A percentile compares a stretch with the other conserved stretches of the same genome.
These are phyloP conservation scores for Pipistrellus pipistrellus DNA, from an alignment of 2,797 vertebrate species.

Conservation along the genomic window DNA sequence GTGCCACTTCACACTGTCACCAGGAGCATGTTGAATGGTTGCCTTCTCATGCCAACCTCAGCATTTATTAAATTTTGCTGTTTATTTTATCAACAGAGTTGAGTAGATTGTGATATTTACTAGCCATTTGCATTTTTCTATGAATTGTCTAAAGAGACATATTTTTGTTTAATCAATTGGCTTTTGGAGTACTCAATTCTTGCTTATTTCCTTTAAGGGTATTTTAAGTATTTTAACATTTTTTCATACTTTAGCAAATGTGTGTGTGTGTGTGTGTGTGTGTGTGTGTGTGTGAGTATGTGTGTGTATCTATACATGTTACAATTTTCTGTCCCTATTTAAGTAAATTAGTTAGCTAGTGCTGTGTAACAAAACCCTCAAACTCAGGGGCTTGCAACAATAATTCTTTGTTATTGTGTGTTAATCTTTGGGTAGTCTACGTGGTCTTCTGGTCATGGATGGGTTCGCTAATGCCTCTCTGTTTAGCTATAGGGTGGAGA, in stretches of 20 bases:
- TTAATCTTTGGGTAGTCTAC: not conserved
- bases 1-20: not conserved
- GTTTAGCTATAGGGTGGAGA: not conserved
- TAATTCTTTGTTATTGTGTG: not conserved
- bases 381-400: not conserved
- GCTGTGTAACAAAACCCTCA: not conserved
- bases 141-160: not conserved
- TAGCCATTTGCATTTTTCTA: slow-evolving; percentile 27
- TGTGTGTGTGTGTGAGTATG: not conserved
- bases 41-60: not conserved
- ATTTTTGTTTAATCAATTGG: not conserved
- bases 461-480: not conserved
- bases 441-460: not conserved
- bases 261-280: not conserved
- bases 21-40: not conserved
- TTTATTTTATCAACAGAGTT: not conserved
- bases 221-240: slow-evolving; percentile 23
- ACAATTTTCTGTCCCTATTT: not conserved
- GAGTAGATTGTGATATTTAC: not conserved
- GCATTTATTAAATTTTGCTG: not conserved
- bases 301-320: not conserved
- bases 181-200: not conserved
- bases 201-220: not conserved
- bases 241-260: not conserved
- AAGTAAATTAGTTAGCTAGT: not conserved